These are phyloP conservation scores for Orthosia incerta DNA, from an alignment of 2,888 invertebrate species.

Conservation along the genomic window DNA sequence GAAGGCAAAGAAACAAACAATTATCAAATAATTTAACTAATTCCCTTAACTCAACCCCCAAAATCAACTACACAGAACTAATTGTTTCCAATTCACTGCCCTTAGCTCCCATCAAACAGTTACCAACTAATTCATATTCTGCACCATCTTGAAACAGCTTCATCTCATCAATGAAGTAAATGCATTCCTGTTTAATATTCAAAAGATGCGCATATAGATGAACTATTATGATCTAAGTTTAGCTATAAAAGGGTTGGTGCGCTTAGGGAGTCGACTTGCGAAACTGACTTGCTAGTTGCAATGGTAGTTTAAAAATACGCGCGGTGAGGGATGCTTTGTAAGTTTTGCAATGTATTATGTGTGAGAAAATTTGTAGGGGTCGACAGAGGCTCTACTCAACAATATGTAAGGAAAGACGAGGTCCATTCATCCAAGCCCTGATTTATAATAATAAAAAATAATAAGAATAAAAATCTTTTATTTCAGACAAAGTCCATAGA, in stretches of 20 bases:
- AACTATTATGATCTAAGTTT: slow-evolving; percentile 64
- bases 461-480: too few species aligned
- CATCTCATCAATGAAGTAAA: slow-evolving; percentile 63
- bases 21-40: slow-evolving; percentile 1
- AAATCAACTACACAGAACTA: slow-evolving; percentile 10
- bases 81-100: slow-evolving; percentile 28
- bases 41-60: neutral
- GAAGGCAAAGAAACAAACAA: neutral
- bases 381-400: neutral
- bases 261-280: slow-evolving; percentile 37
- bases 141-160: slow-evolving; percentile 56
- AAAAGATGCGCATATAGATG: slow-evolving; percentile 73
- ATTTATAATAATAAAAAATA: too few species aligned
- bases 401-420: neutral
- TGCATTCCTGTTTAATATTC: slow-evolving; percentile 69
- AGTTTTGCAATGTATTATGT: neutral
- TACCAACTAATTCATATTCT: slow-evolving; percentile 61
- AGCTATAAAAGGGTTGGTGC: slow-evolving; percentile 57
- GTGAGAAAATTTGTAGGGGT: neutral
- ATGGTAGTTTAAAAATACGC: slow-evolving; percentile 9
- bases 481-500: too few species aligned
- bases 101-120: slow-evolving; percentile 27
- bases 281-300: slow-evolving; percentile 28
- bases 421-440: too few species aligned
- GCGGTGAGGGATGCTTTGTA: neutral